phyloP scores from a whole-genome alignment of 1,140 invertebrate genomes.

The Eupeodes corollae region DNA sequence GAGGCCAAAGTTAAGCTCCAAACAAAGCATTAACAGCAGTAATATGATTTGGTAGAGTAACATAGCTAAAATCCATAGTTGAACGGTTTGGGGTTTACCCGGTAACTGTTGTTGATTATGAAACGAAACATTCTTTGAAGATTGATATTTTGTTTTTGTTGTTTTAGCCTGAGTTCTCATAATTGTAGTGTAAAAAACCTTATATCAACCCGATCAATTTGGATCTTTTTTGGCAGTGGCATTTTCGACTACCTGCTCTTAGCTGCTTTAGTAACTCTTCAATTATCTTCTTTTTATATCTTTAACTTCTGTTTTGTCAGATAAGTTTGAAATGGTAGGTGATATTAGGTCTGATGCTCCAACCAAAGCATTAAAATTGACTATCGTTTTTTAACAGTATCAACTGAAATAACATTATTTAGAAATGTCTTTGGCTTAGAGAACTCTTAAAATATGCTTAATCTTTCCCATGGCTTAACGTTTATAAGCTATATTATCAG shows the following conservation, averaged over 20 bases:
- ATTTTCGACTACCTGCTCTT: constrained; percentile 96
- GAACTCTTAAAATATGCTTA: constrained; percentile 14
- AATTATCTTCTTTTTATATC: constrained; percentile 62
- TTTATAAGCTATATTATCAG: constrained; percentile 38
- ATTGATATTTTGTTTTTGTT: no score
- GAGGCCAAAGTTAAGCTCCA: no score
- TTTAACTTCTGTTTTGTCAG: constrained; percentile 38
- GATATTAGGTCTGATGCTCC: constrained; percentile 39
- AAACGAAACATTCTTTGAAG: no score
- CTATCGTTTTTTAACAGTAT: constrained; percentile 38
- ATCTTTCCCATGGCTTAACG: constrained; percentile 38
- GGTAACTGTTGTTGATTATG: no score
- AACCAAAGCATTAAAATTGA: constrained; percentile 37
- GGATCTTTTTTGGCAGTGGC: constrained; percentile 88
- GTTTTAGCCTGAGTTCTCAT: no score
- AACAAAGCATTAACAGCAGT: no score
- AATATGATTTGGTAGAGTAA: no score
- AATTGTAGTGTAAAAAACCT: no score
- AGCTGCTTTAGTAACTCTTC: constrained; percentile 93
- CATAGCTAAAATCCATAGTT: no score
- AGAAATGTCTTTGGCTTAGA: background rate
- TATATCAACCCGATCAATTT: constrained; percentile 44
- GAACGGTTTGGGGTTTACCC: no score
- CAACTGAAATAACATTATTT: constrained; percentile 13
- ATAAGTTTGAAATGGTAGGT: constrained; percentile 28